phyloP scores from a whole-genome alignment of 1,140 invertebrate genomes.

The Bombus superbus region DNA sequence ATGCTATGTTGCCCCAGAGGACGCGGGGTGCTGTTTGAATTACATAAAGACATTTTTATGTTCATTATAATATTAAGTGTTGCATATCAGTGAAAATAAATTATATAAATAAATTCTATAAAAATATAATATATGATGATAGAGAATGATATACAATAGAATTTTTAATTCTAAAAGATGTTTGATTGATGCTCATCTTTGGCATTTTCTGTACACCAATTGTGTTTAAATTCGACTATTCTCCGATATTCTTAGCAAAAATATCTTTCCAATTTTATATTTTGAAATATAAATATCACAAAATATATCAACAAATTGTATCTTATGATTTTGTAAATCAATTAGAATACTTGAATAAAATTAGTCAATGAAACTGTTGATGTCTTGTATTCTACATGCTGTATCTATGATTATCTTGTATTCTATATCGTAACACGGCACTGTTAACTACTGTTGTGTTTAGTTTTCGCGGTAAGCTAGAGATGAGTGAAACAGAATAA shows the following conservation, averaged over 20 bases:
- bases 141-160: neutral
- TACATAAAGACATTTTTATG: neutral
- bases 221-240: constrained; percentile 1
- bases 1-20: too few relatives aligned
- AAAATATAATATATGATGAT: neutral
- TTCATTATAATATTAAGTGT: too few relatives aligned
- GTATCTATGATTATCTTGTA: neutral
- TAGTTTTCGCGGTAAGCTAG: constrained; percentile 55
- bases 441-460: neutral
- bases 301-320: neutral
- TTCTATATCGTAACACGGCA: neutral
- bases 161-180: neutral
- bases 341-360: neutral
- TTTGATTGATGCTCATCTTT: neutral
- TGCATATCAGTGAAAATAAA: neutral
- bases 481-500: neutral
- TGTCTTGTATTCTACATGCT: neutral
- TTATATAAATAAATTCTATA: neutral
- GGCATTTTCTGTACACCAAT: neutral
- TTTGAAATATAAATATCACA: neutral
- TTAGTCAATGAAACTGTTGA: neutral
- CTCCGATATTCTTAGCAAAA: neutral
- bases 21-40: neutral
- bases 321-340: neutral
- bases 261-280: neutral